Evolutionary conservation across 2,797 vertebrate species (phyloP).

Genomic region (Bothrops alternatus): DNA sequence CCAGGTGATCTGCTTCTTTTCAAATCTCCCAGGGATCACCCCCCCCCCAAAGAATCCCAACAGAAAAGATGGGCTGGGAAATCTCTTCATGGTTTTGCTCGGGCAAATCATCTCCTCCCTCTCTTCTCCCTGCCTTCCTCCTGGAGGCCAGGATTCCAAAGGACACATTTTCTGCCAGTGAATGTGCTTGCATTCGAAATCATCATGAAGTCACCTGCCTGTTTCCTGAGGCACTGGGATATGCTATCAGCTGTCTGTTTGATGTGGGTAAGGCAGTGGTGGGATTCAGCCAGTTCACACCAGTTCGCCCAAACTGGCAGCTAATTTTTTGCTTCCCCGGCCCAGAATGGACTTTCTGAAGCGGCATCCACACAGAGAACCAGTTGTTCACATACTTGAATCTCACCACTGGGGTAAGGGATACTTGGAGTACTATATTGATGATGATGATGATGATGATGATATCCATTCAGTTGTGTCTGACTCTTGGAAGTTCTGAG

Average conservation of each 20-base stretch:
- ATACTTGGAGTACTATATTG: not conserved
- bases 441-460: no score
- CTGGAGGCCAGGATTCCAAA: not conserved
- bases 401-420: not conserved
- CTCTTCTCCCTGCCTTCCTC: not conserved
- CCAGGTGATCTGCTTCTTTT: not conserved
- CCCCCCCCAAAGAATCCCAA: not conserved
- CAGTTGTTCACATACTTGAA: no score
- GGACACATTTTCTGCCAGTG: not conserved
- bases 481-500: no score
- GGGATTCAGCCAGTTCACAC: no score
- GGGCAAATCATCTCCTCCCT: not conserved
- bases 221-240: not conserved
- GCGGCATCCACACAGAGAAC: no score
- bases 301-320: no score
- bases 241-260: not conserved
- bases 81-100: not conserved
- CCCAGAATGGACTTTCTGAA: no score
- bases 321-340: no score
- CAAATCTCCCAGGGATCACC: not conserved
- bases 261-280: not conserved
- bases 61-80: not conserved
- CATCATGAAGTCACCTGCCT: not conserved
- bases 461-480: no score
- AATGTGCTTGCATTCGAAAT: not conserved